phyloP scores from a whole-genome alignment of 2,113 vertebrate species.

The Hippocampus comes region DNA sequence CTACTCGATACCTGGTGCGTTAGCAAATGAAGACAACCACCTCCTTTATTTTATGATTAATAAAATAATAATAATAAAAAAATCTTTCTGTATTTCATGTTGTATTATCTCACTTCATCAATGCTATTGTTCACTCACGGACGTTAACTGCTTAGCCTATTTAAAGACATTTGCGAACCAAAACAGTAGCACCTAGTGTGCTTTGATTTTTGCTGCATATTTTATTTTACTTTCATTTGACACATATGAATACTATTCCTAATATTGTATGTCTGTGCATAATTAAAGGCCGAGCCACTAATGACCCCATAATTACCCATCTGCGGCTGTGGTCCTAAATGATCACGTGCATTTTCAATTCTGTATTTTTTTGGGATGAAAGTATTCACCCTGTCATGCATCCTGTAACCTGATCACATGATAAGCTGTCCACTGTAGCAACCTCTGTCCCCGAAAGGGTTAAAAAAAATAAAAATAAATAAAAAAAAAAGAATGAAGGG shows the following conservation, averaged over 20 bases:
- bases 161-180: not conserved
- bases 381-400: not conserved
- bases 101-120: not conserved
- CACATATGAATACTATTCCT: not conserved
- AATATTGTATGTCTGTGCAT: not conserved
- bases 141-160: not conserved
- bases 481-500: not conserved
- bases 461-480: no score
- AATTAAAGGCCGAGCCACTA: not conserved
- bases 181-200: not conserved
- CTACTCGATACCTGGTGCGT: no score
- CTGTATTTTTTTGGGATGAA: not conserved
- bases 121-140: not conserved
- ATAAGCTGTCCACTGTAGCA: no score
- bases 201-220: not conserved
- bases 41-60: no score
- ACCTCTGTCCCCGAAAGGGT: not conserved
- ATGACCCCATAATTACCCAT: not conserved
- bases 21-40: no score
- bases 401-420: no score
- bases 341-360: not conserved
- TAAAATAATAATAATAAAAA: no score
- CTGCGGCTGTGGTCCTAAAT: not conserved
- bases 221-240: not conserved
- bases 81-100: no score